Evolutionary conservation across 2,888 invertebrate genomes (phyloP), one percentile per base, ranked within the genome.

Genomic region (Tridacna gigas): DNA sequence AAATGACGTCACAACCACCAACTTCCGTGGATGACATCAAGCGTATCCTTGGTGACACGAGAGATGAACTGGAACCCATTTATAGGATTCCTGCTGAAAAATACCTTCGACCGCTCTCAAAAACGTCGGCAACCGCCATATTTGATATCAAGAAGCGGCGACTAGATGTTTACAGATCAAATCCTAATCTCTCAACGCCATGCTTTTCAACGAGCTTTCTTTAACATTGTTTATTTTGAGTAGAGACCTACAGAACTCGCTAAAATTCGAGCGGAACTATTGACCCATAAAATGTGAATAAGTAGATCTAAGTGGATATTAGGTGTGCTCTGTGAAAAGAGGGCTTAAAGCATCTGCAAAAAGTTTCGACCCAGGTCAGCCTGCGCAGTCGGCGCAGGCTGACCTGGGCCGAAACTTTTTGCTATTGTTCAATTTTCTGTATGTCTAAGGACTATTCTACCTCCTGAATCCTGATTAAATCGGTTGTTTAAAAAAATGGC

Each of bases 91-190:
- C 78, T 7, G 20, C 63, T 5, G 51, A 56, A 13, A 3, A 47
- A 22, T 65, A 75, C 22, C 26, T 47, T 11, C 28, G 28, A 37
- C 73, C 63, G 37, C 4, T 63, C 26, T 61, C 63, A 3, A 76
- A 78, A 71, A 82, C 82, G 22, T 67, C 71, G 20, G 82, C 82
- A 22, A 82, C 82, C 0, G 82, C 79, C 7, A n/a, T 82, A 20
- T 82, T 82, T 75, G 79, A 78, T 51, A 48, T 82, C 5, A 77
- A n/a, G 56, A 47, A 74, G n/a, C 71, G 60, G 18, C 26, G 51
- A 11, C 25, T 81, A 26, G 37, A 66, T 45, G 77, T 81, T 15
- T 81, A 81, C 47, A 63, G 81, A 25, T 45, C 67, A 20, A 81
- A 81, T 61, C 81, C 81, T 4, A 77, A 74, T 60, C 63, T 45